These are phyloP conservation scores for Sebastes cheni DNA, from an alignment of 2,797 vertebrate species.

Conservation along the genomic window DNA sequence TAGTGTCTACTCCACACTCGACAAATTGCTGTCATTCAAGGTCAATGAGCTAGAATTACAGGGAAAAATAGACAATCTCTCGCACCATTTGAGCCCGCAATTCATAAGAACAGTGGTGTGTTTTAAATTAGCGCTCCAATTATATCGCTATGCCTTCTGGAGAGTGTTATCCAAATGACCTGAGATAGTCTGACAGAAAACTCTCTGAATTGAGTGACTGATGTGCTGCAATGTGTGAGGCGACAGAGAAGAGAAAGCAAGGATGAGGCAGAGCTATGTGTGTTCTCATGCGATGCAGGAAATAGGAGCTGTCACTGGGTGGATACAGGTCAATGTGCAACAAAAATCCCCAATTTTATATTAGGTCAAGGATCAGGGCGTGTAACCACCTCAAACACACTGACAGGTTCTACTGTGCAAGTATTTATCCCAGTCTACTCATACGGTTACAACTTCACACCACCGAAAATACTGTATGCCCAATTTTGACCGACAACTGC, in stretches of 20 bases:
- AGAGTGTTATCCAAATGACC: conserved; percentile 59
- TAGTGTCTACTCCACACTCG: conserved; percentile 63
- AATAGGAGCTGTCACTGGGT: background rate
- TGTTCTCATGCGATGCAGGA: conserved; percentile 1
- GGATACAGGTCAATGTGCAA: background rate
- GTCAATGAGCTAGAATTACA: conserved; percentile 77
- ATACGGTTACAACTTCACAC: background rate
- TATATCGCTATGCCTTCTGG: conserved; percentile 58
- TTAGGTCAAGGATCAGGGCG: background rate
- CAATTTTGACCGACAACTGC: background rate
- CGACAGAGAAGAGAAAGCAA: background rate
- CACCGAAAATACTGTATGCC: background rate
- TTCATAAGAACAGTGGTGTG: conserved; percentile 70
- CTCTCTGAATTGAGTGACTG: conserved; percentile 6
- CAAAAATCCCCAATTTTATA: background rate
- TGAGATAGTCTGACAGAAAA: conserved; percentile 19
- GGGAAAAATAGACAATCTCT: conserved; percentile 69
- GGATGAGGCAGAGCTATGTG: background rate
- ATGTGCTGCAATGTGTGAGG: background rate
- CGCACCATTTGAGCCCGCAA: conserved; percentile 72
- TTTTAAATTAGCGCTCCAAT: conserved; percentile 71
- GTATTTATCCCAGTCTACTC: background rate
- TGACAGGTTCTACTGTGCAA: background rate
- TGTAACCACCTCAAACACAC: background rate
- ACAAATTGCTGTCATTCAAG: conserved; percentile 80